These are phyloP conservation scores for Scomber colias DNA, from an alignment of 2,113 vertebrate genomes.

Conservation along the genomic window DNA sequence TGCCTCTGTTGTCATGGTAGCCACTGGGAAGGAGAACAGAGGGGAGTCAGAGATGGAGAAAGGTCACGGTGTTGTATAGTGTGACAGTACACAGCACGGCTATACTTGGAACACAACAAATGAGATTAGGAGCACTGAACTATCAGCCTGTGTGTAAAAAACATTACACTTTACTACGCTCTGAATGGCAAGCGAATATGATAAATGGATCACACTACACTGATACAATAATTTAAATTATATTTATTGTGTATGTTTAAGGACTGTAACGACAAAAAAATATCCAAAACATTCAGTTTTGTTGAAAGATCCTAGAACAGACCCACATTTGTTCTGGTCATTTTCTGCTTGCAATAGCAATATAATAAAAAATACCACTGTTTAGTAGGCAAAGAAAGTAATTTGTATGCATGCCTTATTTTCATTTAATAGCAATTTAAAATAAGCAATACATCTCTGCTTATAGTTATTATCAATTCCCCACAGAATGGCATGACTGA, in stretches of 20 bases:
- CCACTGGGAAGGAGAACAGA: slow-evolving; percentile 80
- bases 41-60: slow-evolving; percentile 65
- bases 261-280: neutral
- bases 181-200: slow-evolving; percentile 9
- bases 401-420: slow-evolving; percentile 1
- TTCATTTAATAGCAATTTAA: neutral
- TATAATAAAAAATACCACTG: neutral
- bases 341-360: neutral
- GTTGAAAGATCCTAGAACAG: neutral
- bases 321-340: neutral
- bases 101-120: slow-evolving; percentile 55
- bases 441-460: slow-evolving; percentile 3
- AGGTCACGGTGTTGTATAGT: slow-evolving; percentile 55
- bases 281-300: neutral
- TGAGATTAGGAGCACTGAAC: slow-evolving; percentile 43
- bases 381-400: slow-evolving; percentile 15
- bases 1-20: slow-evolving; percentile 96
- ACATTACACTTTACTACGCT: slow-evolving; percentile 19
- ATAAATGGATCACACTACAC: neutral
- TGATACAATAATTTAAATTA: too few species aligned
- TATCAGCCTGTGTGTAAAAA: slow-evolving; percentile 31
- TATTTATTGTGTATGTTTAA: too few species aligned
- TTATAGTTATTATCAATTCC: slow-evolving; percentile 2
- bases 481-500: neutral
- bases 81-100: slow-evolving; percentile 15